A percentile compares a stretch with the other conserved stretches of the same genome.
These are phyloP conservation scores for Argopecten irradians DNA, from an alignment of 1,140 invertebrate genomes.

Conservation along the genomic window DNA sequence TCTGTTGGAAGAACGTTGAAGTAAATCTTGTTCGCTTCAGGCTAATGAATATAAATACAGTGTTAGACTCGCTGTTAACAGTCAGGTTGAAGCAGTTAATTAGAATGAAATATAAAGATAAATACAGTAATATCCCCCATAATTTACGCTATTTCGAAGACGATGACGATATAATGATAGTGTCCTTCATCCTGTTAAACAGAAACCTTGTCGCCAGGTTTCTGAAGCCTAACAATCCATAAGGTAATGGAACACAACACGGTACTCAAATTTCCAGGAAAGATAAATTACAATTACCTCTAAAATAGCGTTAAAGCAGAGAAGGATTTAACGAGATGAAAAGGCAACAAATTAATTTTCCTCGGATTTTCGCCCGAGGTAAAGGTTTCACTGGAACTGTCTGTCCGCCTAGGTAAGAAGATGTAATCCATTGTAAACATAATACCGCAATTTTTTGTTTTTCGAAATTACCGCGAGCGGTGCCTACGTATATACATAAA, in stretches of 20 bases:
- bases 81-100: no score
- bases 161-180: no score
- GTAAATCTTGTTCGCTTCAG: no score
- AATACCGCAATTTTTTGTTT: neutral
- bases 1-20: no score
- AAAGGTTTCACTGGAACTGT: neutral
- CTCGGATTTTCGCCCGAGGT: neutral
- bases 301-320: neutral
- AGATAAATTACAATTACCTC: neutral
- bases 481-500: neutral
- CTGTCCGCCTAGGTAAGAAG: neutral
- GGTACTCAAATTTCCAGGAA: neutral
- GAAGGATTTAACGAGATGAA: neutral
- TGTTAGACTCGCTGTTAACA: no score
- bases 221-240: neutral
- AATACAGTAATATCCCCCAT: no score
- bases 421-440: neutral
- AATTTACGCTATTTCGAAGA: no score
- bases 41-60: no score
- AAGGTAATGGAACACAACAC: neutral
- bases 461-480: slow-evolving; percentile 1
- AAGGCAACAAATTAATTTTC: neutral
- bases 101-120: no score
- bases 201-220: neutral
- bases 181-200: neutral